phyloP scores from a whole-genome alignment of 1,140 invertebrate species.

The Copidosoma floridanum region DNA sequence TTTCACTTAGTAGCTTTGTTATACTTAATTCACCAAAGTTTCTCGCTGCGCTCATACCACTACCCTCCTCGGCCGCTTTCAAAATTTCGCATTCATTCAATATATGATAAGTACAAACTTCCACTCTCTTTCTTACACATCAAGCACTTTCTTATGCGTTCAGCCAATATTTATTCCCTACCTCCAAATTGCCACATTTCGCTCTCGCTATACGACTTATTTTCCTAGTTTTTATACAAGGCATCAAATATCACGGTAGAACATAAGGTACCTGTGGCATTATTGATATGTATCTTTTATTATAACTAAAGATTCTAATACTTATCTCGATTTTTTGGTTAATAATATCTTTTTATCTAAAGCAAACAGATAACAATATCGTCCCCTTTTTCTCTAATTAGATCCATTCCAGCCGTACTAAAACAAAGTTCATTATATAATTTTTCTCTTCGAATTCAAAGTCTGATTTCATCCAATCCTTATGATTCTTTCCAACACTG shows the following conservation, averaged over 20 bases:
- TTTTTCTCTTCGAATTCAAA: neutral
- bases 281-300: neutral
- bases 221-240: neutral
- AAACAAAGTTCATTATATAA: neutral
- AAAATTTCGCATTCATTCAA: too few relatives aligned
- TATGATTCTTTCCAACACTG: too few relatives aligned
- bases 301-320: slow-evolving; percentile 2
- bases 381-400: neutral
- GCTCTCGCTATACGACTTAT: too few relatives aligned
- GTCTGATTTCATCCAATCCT: neutral
- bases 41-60: too few relatives aligned
- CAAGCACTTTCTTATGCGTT: neutral
- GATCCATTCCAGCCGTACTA: neutral
- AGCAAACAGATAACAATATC: too few relatives aligned
- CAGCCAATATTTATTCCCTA: neutral
- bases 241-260: neutral
- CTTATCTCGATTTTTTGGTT: neutral
- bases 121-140: too few relatives aligned
- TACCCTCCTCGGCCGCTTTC: too few relatives aligned
- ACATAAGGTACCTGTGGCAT: neutral
- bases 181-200: neutral
- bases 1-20: too few relatives aligned
- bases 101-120: too few relatives aligned
- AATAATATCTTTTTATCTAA: too few relatives aligned
- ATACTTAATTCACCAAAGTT: too few relatives aligned